Evolutionary conservation across 2,113 vertebrate genomes (phyloP).

Genomic region (Galbula dea): DNA sequence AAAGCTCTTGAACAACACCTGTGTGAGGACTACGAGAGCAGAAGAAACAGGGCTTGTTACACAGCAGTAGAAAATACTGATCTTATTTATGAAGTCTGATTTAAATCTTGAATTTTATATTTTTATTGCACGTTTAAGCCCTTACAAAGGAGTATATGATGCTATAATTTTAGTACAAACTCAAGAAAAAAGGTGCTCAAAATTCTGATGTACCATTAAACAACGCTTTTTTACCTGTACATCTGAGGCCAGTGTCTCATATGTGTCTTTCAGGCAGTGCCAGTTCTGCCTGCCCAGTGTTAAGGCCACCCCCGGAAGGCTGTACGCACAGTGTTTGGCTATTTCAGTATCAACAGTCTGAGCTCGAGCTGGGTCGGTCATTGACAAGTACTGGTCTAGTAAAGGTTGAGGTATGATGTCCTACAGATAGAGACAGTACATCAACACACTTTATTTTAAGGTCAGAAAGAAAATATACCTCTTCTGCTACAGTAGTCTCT

Average conservation of each 20-base stretch:
- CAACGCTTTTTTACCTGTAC: constrained; percentile 62
- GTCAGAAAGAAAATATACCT: background rate
- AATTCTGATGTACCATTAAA: background rate
- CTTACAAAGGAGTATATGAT: fast-evolving
- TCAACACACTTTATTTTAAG: background rate
- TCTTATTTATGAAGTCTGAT: background rate
- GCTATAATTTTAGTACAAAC: background rate
- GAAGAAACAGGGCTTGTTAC: background rate
- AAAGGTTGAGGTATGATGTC: constrained; percentile 76
- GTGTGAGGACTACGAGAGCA: background rate
- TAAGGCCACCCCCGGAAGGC: constrained; percentile 76
- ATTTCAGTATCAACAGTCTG: constrained; percentile 75
- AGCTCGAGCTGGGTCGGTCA: constrained; percentile 74
- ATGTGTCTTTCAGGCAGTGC: constrained; percentile 77
- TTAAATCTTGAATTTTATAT: background rate
- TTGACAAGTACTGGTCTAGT: constrained; percentile 74
- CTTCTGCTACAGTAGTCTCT: background rate
- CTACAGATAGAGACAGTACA: constrained; percentile 17
- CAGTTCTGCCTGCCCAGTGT: constrained; percentile 75
- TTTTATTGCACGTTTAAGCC: background rate
- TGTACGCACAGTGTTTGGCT: constrained; percentile 75
- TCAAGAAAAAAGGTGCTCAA: background rate
- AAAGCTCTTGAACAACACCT: background rate
- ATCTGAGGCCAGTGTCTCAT: constrained; percentile 70
- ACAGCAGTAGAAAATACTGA: background rate